Percentiles rank a stretch among this genome's conserved stretches.
Conservation (phyloP, 2,113 vertebrate genomes). For the human (Homo sapiens) region GRCh38 chr5:141813501-141814000, state of each 20-base stretch:
- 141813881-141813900: accelerated
- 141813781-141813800: neutral
- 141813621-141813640: neutral
- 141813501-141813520: too few relatives aligned
- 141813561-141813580: too few relatives aligned
- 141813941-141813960: neutral
- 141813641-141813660: neutral
- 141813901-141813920: accelerated
- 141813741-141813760: neutral
- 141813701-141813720: neutral
- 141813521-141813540: too few relatives aligned
- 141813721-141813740: neutral
- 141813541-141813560: too few relatives aligned
- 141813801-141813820: neutral
- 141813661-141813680: neutral
- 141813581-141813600: neutral
- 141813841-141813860: neutral
- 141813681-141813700: neutral
- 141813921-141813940: neutral
- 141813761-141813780: neutral
- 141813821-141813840: neutral
- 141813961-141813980: neutral
- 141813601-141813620: neutral
- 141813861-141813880: neutral
- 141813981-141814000: neutral